A percentile compares a stretch with the other conserved stretches of the same genome.
Evolutionary conservation across 64 coral and sea anemone genomes (phyloP).

Genomic region (Astreopora myriophthalma): DNA sequence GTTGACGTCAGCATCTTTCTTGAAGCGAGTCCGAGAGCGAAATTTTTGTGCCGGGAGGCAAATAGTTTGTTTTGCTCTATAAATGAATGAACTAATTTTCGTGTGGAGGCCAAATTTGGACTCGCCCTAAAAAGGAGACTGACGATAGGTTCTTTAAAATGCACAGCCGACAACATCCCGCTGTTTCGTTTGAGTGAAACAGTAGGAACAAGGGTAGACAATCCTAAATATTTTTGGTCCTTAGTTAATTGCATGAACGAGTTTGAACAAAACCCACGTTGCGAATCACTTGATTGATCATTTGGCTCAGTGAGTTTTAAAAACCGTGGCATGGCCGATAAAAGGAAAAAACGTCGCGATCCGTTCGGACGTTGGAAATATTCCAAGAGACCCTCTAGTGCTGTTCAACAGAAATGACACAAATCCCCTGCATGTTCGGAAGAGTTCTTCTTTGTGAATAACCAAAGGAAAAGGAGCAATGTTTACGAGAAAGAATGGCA

Average conservation of each 20-base stretch:
- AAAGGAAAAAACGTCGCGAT: background rate
- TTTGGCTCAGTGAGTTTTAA: background rate
- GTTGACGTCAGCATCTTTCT: too few species aligned
- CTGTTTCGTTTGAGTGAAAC: background rate
- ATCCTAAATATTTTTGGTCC: background rate
- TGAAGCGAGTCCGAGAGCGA: too few species aligned
- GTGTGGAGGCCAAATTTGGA: too few species aligned
- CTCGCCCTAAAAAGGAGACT: too few species aligned
- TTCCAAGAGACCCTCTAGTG: background rate
- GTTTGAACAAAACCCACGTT: background rate
- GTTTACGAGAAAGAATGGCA: background rate
- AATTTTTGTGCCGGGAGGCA: too few species aligned
- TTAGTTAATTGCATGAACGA: background rate
- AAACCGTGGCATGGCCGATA: background rate
- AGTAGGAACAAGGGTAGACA: background rate
- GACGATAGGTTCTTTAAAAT: too few species aligned
- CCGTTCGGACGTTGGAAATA: background rate
- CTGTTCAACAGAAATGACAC: background rate
- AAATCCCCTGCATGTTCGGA: background rate
- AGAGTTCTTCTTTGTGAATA: background rate
- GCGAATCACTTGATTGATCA: background rate
- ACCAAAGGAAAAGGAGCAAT: background rate
- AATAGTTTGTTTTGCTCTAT: too few species aligned
- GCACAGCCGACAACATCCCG: background rate
- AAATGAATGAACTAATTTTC: too few species aligned